Percentiles rank a stretch among this genome's conserved stretches.
Conservation (phyloP, 2,888 invertebrate species). For the Brachyptera putata region DNA sequence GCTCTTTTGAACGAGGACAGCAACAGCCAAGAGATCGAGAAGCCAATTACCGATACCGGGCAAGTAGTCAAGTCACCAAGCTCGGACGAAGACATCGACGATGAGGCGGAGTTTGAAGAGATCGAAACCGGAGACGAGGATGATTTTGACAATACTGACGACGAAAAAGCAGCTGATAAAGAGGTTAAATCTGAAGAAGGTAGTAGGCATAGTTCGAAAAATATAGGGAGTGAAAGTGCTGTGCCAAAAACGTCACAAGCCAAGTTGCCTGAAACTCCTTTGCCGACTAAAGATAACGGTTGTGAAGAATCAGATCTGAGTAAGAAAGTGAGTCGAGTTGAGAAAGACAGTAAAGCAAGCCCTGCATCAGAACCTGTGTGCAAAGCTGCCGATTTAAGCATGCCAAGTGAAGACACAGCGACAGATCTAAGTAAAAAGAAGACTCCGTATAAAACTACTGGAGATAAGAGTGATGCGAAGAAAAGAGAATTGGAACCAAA, state of each 20-base stretch:
- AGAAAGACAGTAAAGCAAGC: neutral
- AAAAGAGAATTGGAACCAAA: neutral
- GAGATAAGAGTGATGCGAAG: neutral
- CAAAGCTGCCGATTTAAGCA: neutral
- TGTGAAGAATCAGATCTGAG: neutral
- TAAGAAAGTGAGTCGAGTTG: neutral
- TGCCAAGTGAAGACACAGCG: neutral
- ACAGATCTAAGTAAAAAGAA: slow-evolving; percentile 26
- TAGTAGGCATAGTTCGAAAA: too few relatives aligned
- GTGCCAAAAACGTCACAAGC: neutral
- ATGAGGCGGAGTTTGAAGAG: slow-evolving; percentile 33
- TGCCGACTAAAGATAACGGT: neutral
- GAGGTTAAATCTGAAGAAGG: slow-evolving; percentile 33
- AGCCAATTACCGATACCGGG: slow-evolving; percentile 54
- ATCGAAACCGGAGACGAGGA: slow-evolving; percentile 38
- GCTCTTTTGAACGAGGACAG: slow-evolving; percentile 61
- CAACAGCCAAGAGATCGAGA: slow-evolving; percentile 56
- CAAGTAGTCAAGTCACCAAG: slow-evolving; percentile 28
- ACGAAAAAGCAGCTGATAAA: slow-evolving; percentile 33
- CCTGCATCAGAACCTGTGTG: slow-evolving; percentile 19
- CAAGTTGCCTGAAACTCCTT: neutral
- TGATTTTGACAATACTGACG: slow-evolving; percentile 38
- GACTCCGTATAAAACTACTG: slow-evolving; percentile 6
- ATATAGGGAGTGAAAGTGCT: too few relatives aligned
- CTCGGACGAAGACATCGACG: slow-evolving; percentile 31